Evolutionary conservation across 2,797 vertebrate genomes (phyloP).

Genomic region (Calcarius lapponicus): DNA sequence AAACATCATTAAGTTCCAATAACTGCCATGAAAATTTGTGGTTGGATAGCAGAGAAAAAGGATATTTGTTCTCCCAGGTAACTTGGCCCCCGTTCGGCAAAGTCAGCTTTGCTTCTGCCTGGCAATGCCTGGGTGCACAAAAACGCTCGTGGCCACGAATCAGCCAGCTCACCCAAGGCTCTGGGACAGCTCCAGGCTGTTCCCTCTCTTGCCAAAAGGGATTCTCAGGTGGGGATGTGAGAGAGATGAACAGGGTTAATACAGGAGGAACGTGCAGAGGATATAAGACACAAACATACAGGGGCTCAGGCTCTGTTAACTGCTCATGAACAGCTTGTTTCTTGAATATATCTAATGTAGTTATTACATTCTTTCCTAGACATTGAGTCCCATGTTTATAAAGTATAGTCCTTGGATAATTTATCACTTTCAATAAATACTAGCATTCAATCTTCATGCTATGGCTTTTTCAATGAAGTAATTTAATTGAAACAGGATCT

Average conservation of each 20-base stretch:
- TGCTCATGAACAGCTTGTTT: not conserved
- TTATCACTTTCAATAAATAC: constrained; percentile 50
- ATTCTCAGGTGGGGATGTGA: not conserved
- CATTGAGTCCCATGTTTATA: not conserved
- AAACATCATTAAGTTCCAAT: not conserved
- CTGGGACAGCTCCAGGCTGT: not conserved
- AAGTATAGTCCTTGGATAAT: constrained; percentile 11
- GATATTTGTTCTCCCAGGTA: constrained; percentile 46
- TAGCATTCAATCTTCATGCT: not conserved
- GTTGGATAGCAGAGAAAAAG: not conserved
- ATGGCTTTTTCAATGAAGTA: not conserved
- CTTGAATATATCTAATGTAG: not conserved
- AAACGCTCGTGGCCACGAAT: accelerated
- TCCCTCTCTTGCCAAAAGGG: not conserved
- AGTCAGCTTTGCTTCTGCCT: not conserved
- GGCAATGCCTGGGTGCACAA: not conserved
- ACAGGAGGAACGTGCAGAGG: not conserved
- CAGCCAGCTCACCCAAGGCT: not conserved
- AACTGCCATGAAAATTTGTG: constrained; percentile 4
- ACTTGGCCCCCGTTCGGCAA: not conserved
- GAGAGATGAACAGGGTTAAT: not conserved
- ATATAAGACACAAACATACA: not conserved
- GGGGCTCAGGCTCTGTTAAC: not conserved
- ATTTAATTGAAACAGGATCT: constrained; percentile 9
- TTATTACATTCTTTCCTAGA: constrained; percentile 4